A percentile compares a stretch with the other conserved stretches of the same genome.
Evolutionary conservation across 2,888 invertebrate genomes (phyloP).

Genomic region (Aethes cnicana): DNA sequence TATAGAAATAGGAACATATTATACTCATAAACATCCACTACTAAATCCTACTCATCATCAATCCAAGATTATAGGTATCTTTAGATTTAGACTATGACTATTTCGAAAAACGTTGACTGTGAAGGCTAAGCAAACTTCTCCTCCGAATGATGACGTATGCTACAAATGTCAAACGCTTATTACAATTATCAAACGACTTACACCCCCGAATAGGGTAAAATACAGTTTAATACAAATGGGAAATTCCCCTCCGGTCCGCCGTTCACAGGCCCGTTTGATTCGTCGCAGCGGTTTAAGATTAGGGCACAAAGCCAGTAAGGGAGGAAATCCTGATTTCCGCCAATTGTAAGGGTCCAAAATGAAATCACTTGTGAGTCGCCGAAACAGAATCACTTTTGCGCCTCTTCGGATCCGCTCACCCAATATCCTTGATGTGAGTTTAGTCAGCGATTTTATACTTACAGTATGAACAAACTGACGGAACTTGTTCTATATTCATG

Average conservation of each 20-base stretch:
- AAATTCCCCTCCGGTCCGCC: conserved; percentile 39
- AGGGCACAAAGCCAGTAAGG: conserved; percentile 53
- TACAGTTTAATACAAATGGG: conserved; percentile 39
- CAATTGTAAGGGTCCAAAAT: conserved; percentile 62
- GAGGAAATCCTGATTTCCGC: conserved; percentile 66
- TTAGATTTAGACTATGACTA: too few species aligned
- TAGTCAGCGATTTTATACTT: conserved; percentile 37
- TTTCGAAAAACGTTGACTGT: too few species aligned
- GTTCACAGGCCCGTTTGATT: conserved; percentile 55
- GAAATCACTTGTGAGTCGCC: conserved; percentile 60
- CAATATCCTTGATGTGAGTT: conserved; percentile 50
- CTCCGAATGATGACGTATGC: too few species aligned
- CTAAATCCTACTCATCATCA: too few species aligned
- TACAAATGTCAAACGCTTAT: conserved; percentile 13
- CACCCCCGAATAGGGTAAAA: conserved; percentile 33
- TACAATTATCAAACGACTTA: conserved; percentile 30
- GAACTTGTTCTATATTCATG: conserved; percentile 27
- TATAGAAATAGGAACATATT: too few species aligned
- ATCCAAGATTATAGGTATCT: too few species aligned
- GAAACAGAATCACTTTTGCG: conserved; percentile 66
- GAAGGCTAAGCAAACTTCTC: too few species aligned
- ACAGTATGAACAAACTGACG: conserved; percentile 24
- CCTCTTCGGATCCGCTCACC: conserved; percentile 52
- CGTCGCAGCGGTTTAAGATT: conserved; percentile 58
- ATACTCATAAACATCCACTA: too few species aligned